These are phyloP conservation scores for Sialia sialis DNA, from an alignment of 2,113 vertebrate genomes.

Conservation along the genomic window DNA sequence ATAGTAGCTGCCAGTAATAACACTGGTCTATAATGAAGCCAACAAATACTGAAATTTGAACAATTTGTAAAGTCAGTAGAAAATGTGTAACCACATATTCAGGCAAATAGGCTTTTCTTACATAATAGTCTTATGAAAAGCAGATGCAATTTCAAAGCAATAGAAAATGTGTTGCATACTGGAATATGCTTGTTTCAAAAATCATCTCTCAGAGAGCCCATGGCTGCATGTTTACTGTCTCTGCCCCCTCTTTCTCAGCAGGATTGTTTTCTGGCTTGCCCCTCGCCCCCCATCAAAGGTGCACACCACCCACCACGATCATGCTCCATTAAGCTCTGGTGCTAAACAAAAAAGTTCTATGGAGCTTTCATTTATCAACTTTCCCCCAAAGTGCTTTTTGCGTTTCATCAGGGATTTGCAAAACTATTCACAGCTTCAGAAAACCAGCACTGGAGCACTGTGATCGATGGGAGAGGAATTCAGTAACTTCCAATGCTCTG, in stretches of 20 bases:
- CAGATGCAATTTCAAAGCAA: conserved; percentile 56
- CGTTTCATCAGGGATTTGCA: conserved; percentile 52
- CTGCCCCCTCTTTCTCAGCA: background rate
- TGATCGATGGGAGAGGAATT: conserved; percentile 33
- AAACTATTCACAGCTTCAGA: conserved; percentile 22
- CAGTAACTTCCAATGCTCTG: background rate
- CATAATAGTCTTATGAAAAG: conserved; percentile 49
- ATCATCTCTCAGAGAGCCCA: background rate
- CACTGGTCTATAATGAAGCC: conserved; percentile 42
- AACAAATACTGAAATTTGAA: conserved; percentile 59
- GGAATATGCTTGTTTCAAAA: background rate
- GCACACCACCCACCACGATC: conserved; percentile 24
- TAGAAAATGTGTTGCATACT: background rate
- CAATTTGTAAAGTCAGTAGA: conserved; percentile 67
- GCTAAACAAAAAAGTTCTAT: conserved; percentile 40
- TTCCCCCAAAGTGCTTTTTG: conserved; percentile 27
- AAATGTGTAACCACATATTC: conserved; percentile 54
- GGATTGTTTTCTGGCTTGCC: background rate
- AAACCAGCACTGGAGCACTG: background rate
- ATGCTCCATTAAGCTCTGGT: conserved; percentile 55
- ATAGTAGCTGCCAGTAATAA: conserved; percentile 38
- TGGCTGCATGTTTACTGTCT: background rate
- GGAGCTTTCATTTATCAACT: conserved; percentile 52
- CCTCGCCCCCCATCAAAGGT: background rate
- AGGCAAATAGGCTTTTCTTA: conserved; percentile 46